Evolutionary conservation across 2,888 invertebrate species (phyloP), one percentile per base, ranked within the genome.

Genomic region (Acleris emargana): DNA sequence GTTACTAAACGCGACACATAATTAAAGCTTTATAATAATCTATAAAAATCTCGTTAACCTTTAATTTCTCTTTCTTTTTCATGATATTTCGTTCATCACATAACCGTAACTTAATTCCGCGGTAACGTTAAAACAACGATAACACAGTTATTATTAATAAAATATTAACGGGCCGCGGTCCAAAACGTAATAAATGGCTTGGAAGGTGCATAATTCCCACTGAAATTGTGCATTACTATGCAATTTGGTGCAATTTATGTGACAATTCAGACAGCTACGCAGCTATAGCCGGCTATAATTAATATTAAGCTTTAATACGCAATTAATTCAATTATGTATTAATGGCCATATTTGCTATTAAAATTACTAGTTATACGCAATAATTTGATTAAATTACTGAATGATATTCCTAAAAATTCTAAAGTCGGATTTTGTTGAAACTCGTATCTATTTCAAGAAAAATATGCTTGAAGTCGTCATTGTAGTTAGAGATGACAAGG

Each of bases 181-280:
- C 58, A n/a, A 54, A 64, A 59, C 25, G 32, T 64, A 64, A 64
- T 32, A 54, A 64, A 64, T 64, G 64, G 54, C 9, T 3, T 3
- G 64, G 49, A 53, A 64, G 54, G 54, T 49, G 49, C 59, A 64
- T 59, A 64, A 64, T 64, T 54, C 54, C 64, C 49, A 49, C 55
- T 54, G 64, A 64, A 59, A 64, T 59, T 59, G 64, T 59, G 59
- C 64, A 64, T 64, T 59, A 64, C 64, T 50, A 54, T 50, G 59
- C 64, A 54, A 58, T 59, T 59, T 18, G 25, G 5, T 20, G 59
- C 42, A 43, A 64, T 64, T 64, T 64, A 64, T 64, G 59, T 43
- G 58, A 59, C 59, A 59, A 51, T 49, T 16, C 59, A 49, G 42
- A 25, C 57, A 25, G 25, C 57, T 22, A 43, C 42, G 58, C 53